phyloP scores from a whole-genome alignment of 1,140 invertebrate genomes.

The Archegozetes longisetosus region DNA sequence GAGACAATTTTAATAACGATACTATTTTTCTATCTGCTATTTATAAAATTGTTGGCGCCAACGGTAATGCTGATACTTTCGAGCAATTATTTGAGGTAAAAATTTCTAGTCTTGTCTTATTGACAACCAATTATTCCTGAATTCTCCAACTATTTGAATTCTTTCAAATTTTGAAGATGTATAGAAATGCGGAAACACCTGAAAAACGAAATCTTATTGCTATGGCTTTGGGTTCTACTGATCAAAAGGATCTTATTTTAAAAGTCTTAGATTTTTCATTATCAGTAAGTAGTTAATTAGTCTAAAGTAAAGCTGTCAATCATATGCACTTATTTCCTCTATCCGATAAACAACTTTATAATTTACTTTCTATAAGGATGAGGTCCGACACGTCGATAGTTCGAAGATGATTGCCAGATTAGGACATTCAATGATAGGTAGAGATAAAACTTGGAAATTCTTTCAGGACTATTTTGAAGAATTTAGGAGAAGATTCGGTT shows the following conservation, averaged over 20 bases:
- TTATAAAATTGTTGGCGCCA: constrained; percentile 60
- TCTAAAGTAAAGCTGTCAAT: no score
- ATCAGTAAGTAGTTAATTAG: background rate
- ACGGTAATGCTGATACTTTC: constrained; percentile 49
- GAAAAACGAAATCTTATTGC: constrained; percentile 84
- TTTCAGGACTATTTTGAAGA: constrained; percentile 66
- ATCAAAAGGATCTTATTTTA: constrained; percentile 47
- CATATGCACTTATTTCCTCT: no score
- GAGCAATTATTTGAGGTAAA: constrained; percentile 29
- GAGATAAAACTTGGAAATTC: constrained; percentile 73
- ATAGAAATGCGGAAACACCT: constrained; percentile 25
- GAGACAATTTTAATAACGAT: background rate
- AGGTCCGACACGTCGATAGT: constrained; percentile 71
- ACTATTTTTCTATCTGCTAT: constrained; percentile 52
- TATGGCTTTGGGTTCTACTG: constrained; percentile 55
- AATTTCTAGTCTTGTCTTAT: no score
- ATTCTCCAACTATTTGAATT: no score
- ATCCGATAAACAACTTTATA: background rate
- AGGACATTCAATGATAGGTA: constrained; percentile 47
- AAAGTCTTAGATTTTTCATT: constrained; percentile 43
- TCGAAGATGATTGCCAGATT: constrained; percentile 72
- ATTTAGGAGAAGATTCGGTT: constrained; percentile 51
- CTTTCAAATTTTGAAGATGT: constrained; percentile 37
- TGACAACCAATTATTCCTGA: no score
- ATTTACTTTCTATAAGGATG: constrained; percentile 58